phyloP scores from a whole-genome alignment of 2,797 vertebrate species.

The Alectoris magna region DNA sequence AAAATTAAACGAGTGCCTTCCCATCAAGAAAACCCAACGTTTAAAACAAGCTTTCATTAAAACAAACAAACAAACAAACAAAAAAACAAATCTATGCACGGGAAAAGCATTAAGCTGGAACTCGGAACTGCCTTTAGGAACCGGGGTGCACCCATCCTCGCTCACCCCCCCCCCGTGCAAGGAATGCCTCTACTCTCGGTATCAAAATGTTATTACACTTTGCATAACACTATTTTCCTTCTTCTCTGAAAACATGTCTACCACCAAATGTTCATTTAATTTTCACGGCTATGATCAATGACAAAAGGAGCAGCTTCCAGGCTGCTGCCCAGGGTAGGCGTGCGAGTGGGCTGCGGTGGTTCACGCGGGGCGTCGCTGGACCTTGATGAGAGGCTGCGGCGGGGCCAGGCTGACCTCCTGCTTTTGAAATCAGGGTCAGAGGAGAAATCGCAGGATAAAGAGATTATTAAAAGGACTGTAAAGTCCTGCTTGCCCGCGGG shows the following conservation, averaged over 20 bases:
- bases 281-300: constrained; percentile 70
- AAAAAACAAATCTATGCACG: constrained; percentile 5
- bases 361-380: background rate
- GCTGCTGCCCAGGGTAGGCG: background rate
- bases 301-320: constrained; percentile 60
- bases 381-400: background rate
- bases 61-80: constrained; percentile 1
- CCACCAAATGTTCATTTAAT: constrained; percentile 72
- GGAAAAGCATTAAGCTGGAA: constrained; percentile 10
- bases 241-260: constrained; percentile 55
- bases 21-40: background rate
- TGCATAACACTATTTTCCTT: constrained; percentile 66
- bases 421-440: constrained; percentile 68
- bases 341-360: background rate
- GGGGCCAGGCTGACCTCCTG: constrained; percentile 19
- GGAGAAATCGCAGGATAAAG: constrained; percentile 61
- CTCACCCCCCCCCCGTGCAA: background rate
- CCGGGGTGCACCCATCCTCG: background rate
- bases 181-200: constrained; percentile 10
- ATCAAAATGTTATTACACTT: constrained; percentile 65
- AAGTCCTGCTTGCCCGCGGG: constrained; percentile 64
- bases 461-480: constrained; percentile 70
- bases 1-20: constrained; percentile 7
- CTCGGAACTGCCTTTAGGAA: constrained; percentile 18
- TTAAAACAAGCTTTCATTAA: background rate